Conservation (phyloP, 1,140 invertebrate species). For the Drosophila pectinifera region DNA sequence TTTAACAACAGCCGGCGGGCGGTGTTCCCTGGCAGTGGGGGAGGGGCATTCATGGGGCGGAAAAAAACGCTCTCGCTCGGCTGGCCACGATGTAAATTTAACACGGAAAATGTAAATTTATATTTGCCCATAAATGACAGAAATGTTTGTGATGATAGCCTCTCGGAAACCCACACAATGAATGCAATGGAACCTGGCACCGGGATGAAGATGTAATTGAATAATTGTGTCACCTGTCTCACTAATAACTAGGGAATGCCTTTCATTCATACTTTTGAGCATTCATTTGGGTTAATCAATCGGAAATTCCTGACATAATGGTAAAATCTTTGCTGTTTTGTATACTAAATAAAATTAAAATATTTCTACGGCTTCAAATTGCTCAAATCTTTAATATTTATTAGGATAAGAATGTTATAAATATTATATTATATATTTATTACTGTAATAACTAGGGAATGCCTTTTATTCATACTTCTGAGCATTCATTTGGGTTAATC, state of each 20-base stretch:
- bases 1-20: constrained; percentile 59
- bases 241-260: background rate
- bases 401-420: no score
- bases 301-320: background rate
- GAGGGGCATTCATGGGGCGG: constrained; percentile 1
- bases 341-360: no score
- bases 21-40: background rate
- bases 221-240: background rate
- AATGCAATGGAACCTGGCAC: constrained; percentile 2
- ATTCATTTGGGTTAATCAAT: background rate
- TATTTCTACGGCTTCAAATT: no score
- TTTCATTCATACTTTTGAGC: no score
- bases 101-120: constrained; percentile 38
- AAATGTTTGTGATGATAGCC: constrained; percentile 52
- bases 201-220: constrained; percentile 2
- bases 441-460: background rate
- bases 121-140: constrained; percentile 46
- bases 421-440: no score
- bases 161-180: constrained; percentile 6
- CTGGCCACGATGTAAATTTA: constrained; percentile 23
- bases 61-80: constrained; percentile 33
- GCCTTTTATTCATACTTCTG: no score
- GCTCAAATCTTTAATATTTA: no score
- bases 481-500: background rate
- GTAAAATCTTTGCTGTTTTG: background rate